Evolutionary conservation across 2,888 invertebrate species (phyloP), one percentile per base, ranked within the genome.

Genomic region (Lomographa bimaculata): DNA sequence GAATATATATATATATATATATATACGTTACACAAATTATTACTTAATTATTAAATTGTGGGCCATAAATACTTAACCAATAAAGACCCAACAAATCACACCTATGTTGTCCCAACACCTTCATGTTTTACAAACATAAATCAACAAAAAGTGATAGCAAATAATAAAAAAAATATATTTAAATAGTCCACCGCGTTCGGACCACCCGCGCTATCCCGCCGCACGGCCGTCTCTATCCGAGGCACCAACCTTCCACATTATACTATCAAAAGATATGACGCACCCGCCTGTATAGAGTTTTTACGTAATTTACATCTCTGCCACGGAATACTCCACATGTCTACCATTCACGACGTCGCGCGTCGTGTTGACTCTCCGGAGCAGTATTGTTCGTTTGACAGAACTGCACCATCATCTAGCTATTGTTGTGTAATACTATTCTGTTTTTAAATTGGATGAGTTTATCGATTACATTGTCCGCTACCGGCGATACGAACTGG

Each of bases 121-220:
- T 72, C 77, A 72, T 77, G 79, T 79, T 79, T 75, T 79, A 71
- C 77, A 74, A 78, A 84, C 79, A 80, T 83, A 80, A 79, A 84
- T 84, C 82, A 81, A 71, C 71, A 70, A 71, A 77, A 65, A 69
- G 68, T 62, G 71, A 65, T 73, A 64, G 84, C 83, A 85, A 85
- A 86, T 82, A 84, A 77, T 79, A 75, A 73, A 74, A n/a, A 83
- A 73, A 79, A 80, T 69, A 78, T 82, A 82, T 83, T 82, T 78
- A 81, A 79, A 82, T 79, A 81, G 78, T 77, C 65, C 71, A 60
- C 68, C 71, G 70, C 58, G 54, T 53, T 50, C 46, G 63, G 87
- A 89, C 87, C 87, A 87, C 87, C 85, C 87, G 77, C 57, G 78
- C 68, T 80, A 79, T 74, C 77, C 73, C 57, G 40, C 61, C 64